Percentiles rank a stretch among this genome's conserved stretches.
phyloP scores from a whole-genome alignment of 2,797 vertebrate genomes.

The Rhadinocentrus ornatus region DNA sequence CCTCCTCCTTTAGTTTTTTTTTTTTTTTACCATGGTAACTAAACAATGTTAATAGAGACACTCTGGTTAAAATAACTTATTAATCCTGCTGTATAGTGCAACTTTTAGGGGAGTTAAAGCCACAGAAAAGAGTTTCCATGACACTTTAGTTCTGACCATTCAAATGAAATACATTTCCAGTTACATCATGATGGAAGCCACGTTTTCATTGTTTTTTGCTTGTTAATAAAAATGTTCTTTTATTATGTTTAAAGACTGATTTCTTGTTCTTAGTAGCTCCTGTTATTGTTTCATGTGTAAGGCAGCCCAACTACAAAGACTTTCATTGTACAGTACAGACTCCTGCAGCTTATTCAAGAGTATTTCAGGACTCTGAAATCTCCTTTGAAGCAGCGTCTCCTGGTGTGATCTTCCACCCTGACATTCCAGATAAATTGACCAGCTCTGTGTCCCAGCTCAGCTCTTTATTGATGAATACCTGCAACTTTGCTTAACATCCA shows the following conservation, averaged over 20 bases:
- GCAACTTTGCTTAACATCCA: not conserved
- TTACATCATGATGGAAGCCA: not conserved
- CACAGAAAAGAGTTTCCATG: not conserved
- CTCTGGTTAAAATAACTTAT: not conserved
- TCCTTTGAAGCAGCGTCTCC: constrained; percentile 13
- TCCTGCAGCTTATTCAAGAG: not conserved
- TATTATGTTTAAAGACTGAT: not conserved
- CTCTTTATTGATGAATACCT: constrained; percentile 22
- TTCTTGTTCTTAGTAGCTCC: not conserved
- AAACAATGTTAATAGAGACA: not conserved
- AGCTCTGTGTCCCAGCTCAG: constrained; percentile 8
- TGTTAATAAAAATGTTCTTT: not conserved
- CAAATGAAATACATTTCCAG: not conserved
- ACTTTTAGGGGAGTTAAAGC: not conserved
- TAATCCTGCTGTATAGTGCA: not conserved
- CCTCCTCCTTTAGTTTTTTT: not conserved
- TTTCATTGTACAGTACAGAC: not conserved
- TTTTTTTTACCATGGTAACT: not conserved
- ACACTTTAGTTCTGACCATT: not conserved
- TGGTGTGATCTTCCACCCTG: constrained; percentile 22
- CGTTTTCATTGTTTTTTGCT: no score
- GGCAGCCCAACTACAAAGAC: not conserved
- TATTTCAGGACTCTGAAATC: constrained; percentile 3
- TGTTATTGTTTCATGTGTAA: not conserved
- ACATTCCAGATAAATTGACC: constrained; percentile 44